Base-by-base conservation (phyloP, 2,888 invertebrate genomes). In the Drosophila imparisetae region DNA sequence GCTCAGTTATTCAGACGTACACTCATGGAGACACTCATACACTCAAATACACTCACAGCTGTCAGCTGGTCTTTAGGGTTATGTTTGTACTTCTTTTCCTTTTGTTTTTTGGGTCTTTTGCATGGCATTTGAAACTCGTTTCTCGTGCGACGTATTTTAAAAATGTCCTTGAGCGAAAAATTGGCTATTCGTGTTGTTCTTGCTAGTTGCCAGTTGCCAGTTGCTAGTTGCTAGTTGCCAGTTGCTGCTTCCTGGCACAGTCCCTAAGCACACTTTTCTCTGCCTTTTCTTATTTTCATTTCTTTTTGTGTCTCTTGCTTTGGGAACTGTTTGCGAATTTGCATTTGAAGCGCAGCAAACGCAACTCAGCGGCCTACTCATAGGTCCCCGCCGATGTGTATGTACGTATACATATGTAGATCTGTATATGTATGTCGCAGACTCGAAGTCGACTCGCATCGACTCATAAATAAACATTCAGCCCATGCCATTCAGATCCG, bases 381-480 rank as follows among this genome's bases (percentile, higher is more conserved):
- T 55, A 57, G 64, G 76, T 65, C 50, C 65, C 68, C 75, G 52
- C 69, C 72, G 50, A 73, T 59, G 49, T 48, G 6, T 34, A 4
- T 32, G 32, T 11, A 10, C 32, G 32, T 32, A 32, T 32, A 21
- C 32, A 18, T n/a, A n/a, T 49, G n/a, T 24, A 49, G 13, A 27
- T 42, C 15, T 36, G 4, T 29, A 15, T 63, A 45, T 52, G 18
- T 63, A 11, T 40, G n/a, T 50, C n/a, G 30, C n/a, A 30, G 60
- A 24, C 27, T 54, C 34, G 64, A 66, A 63, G 53, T 63, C 55
- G 63, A 67, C 59, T 81, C 78, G 81, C 62, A 79, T 68, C 67
- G 60, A 66, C 74, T 82, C 85, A 82, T 84, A 85, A 82, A 82
- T 82, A 82, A 82, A 82, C 82, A 84, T 82, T 64, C 74, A 64